These are phyloP conservation scores for Fukomys damarensis DNA, from an alignment of 2,113 vertebrate species.

Conservation along the genomic window DNA sequence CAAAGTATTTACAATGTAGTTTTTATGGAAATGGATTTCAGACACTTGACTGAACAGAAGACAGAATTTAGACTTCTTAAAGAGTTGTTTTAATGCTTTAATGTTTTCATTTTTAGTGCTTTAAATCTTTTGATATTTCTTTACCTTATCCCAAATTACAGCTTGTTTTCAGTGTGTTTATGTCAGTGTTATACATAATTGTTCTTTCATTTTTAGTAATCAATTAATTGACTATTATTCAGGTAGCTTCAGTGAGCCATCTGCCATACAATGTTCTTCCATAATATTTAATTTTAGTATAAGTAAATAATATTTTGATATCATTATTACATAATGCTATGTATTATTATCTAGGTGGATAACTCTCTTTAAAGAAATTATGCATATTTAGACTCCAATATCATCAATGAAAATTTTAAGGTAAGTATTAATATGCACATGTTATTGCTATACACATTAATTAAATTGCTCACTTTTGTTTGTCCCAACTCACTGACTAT, in stretches of 20 bases:
- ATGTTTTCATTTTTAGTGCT: too few species aligned
- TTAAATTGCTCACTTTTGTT: not conserved
- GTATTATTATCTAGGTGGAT: not conserved
- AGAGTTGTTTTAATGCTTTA: not conserved
- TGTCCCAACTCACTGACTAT: not conserved
- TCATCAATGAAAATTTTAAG: not conserved
- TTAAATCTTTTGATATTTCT: not conserved
- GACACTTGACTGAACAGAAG: not conserved
- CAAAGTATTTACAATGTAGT: not conserved
- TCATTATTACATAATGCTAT: not conserved
- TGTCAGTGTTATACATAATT: not conserved
- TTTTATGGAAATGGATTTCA: not conserved
- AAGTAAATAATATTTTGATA: not conserved
- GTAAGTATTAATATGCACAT: not conserved
- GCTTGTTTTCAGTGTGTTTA: not conserved
- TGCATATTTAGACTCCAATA: not conserved
- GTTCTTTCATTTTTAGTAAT: not conserved
- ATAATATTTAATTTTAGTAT: not conserved
- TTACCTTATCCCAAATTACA: not conserved
- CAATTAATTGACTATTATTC: not conserved
- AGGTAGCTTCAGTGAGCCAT: not conserved
- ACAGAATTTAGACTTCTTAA: not conserved
- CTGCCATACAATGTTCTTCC: not conserved
- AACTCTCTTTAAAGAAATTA: not conserved
- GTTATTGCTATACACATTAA: not conserved